Evolutionary conservation across 2,888 invertebrate species (phyloP).

Genomic region (Cephalotes varians): DNA sequence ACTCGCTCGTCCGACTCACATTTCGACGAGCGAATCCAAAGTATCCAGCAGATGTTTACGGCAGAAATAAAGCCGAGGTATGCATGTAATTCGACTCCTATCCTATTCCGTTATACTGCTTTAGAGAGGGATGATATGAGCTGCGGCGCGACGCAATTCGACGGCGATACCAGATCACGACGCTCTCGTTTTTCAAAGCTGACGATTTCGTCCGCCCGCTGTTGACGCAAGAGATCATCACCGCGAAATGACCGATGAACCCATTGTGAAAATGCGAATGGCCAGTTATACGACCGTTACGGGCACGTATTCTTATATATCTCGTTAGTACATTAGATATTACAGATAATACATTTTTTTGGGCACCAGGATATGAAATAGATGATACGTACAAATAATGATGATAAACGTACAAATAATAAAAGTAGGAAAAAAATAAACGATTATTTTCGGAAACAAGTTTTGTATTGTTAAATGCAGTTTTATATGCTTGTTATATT

Average conservation of each 20-base stretch:
- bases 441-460: not conserved
- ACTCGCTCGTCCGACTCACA: not conserved
- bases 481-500: not conserved
- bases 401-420: no score
- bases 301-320: not conserved
- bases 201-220: not conserved
- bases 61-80: slow-evolving; percentile 25
- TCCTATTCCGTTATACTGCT: slow-evolving; percentile 45
- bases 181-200: slow-evolving; percentile 54
- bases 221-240: slow-evolving; percentile 42
- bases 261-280: slow-evolving; percentile 29
- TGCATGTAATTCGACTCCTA: slow-evolving; percentile 48
- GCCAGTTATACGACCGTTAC: slow-evolving; percentile 21
- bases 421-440: not conserved
- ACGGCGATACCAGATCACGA: slow-evolving; percentile 46
- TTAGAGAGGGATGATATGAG: not conserved
- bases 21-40: slow-evolving; percentile 20
- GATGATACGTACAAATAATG: not conserved
- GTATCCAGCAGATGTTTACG: slow-evolving; percentile 49
- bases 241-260: slow-evolving; percentile 36
- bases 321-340: slow-evolving; percentile 16
- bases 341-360: not conserved
- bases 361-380: not conserved
- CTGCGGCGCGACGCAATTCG: not conserved
- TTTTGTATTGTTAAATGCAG: not conserved